phyloP scores from a whole-genome alignment of 2,888 invertebrate species.

The Rugalucina vietnamica region DNA sequence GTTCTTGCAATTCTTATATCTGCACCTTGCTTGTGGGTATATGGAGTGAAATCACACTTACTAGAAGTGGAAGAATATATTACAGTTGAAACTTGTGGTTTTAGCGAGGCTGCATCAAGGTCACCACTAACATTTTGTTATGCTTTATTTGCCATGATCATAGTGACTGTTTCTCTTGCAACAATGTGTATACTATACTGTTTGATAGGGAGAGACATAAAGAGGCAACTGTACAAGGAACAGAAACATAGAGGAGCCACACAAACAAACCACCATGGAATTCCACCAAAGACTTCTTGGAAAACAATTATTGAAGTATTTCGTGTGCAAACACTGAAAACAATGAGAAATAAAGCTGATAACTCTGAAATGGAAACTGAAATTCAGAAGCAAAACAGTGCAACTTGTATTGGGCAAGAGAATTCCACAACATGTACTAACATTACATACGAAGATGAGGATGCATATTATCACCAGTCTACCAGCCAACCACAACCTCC shows the following conservation, averaged over 20 bases:
- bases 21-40: conserved; percentile 47
- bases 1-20: conserved; percentile 34
- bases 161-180: not conserved
- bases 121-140: conserved; percentile 40
- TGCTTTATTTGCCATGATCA: conserved; percentile 42
- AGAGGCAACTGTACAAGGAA: not conserved
- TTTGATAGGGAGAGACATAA: not conserved
- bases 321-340: too few relatives aligned
- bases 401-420: too few relatives aligned
- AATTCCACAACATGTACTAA: too few relatives aligned
- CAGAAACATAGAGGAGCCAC: not conserved
- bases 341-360: too few relatives aligned
- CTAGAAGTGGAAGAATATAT: not conserved
- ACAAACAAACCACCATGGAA: too few relatives aligned
- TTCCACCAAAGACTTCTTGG: too few relatives aligned
- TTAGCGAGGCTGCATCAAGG: conserved; percentile 23
- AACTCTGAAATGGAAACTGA: too few relatives aligned
- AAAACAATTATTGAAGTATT: too few relatives aligned
- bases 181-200: not conserved
- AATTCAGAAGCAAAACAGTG: too few relatives aligned
- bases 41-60: conserved; percentile 34
- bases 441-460: too few relatives aligned
- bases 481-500: too few relatives aligned
- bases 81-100: conserved; percentile 41
- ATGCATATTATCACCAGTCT: too few relatives aligned